Percentiles rank a stretch among this genome's conserved stretches.
Evolutionary conservation across 2,113 vertebrate species (phyloP).

Genomic region (Cheilinus undulatus): DNA sequence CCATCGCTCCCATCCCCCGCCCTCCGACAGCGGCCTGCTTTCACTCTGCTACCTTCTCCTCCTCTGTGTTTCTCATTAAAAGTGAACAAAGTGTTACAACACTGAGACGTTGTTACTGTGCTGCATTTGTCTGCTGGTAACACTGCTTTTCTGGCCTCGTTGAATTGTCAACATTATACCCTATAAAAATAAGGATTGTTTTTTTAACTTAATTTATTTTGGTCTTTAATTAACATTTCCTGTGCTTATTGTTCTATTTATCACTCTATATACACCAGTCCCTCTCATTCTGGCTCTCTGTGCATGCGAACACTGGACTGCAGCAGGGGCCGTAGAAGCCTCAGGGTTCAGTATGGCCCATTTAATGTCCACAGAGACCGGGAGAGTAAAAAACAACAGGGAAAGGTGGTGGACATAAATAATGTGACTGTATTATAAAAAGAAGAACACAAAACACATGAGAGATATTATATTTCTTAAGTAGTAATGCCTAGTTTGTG

Average conservation of each 20-base stretch:
- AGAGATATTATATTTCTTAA: not conserved
- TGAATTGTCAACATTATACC: not conserved
- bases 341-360: slow-evolving; percentile 74
- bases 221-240: not conserved
- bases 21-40: slow-evolving; percentile 23
- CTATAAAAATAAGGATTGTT: not conserved
- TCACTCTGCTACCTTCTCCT: slow-evolving; percentile 34
- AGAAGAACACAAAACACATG: not conserved
- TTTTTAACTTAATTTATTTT: no score
- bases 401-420: slow-evolving; percentile 16
- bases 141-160: not conserved
- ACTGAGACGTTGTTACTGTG: not conserved
- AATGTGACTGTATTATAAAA: not conserved
- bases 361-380: slow-evolving; percentile 62
- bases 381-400: slow-evolving; percentile 37
- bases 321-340: slow-evolving; percentile 63
- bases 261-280: not conserved
- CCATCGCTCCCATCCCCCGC: slow-evolving; percentile 11
- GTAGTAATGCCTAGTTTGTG: not conserved
- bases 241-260: not conserved
- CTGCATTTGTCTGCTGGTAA: no score
- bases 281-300: not conserved
- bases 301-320: slow-evolving; percentile 29
- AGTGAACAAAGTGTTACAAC: slow-evolving; percentile 2
- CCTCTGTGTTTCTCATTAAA: slow-evolving; percentile 6